Conservation (phyloP, 2,888 invertebrate genomes). For the Eupeodes luniger region DNA sequence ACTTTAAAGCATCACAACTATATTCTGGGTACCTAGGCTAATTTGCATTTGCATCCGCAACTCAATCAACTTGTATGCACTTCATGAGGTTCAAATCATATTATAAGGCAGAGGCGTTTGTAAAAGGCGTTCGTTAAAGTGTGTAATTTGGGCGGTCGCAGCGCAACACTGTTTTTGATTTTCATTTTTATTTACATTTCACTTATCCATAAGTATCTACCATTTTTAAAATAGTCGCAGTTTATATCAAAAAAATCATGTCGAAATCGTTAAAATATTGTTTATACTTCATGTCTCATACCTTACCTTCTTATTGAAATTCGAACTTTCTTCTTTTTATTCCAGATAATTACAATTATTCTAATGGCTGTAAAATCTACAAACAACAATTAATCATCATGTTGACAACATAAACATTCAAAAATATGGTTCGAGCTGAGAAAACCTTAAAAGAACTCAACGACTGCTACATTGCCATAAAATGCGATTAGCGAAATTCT, state of each 20-base stretch:
- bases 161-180: neutral
- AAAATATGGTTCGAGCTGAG: conserved; percentile 63
- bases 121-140: neutral
- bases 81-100: neutral
- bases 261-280: too few species aligned
- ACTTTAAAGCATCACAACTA: neutral
- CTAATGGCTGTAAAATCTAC: conserved; percentile 20
- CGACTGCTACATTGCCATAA: conserved; percentile 64
- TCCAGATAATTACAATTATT: conserved; percentile 35
- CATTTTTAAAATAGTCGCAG: too few species aligned
- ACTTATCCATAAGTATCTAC: too few species aligned
- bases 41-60: conserved; percentile 29
- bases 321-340: conserved; percentile 5
- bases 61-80: conserved; percentile 25
- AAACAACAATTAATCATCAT: conserved; percentile 8
- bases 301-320: too few species aligned
- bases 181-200: too few species aligned
- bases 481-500: conserved; percentile 82
- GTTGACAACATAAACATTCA: conserved; percentile 44
- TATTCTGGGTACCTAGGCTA: neutral
- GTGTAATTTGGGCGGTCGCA: neutral
- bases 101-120: neutral
- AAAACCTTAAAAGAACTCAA: conserved; percentile 40
- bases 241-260: too few species aligned
- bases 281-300: too few species aligned